Percentiles rank a stretch among this genome's conserved stretches.
Conservation (phyloP, 2,888 invertebrate genomes). For the Polietes domitor region DNA sequence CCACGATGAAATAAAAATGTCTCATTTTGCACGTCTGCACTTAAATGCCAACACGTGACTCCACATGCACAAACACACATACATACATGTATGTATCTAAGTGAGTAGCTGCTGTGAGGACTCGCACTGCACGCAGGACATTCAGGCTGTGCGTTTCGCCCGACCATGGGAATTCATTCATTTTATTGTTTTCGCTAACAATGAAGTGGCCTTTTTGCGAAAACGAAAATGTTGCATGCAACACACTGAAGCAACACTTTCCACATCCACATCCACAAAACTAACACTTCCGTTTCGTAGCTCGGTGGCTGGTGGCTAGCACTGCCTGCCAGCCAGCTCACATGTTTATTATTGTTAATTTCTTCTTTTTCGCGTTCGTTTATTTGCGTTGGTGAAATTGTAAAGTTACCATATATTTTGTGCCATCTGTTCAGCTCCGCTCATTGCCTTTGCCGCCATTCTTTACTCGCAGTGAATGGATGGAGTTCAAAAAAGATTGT, state of each 20-base stretch:
- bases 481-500: not conserved
- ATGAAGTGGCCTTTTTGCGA: slow-evolving; percentile 46
- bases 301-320: slow-evolving; percentile 38
- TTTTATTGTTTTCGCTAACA: slow-evolving; percentile 57
- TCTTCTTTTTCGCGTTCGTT: slow-evolving; percentile 23
- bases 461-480: not conserved
- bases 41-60: slow-evolving; percentile 80
- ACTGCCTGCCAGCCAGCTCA: slow-evolving; percentile 21
- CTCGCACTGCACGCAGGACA: not conserved
- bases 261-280: slow-evolving; percentile 48
- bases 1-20: slow-evolving; percentile 64
- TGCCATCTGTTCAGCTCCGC: not conserved
- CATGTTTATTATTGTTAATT: slow-evolving; percentile 57
- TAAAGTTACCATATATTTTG: slow-evolving; percentile 37
- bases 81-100: no score
- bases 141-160: slow-evolving; percentile 21
- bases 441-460: not conserved
- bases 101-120: no score
- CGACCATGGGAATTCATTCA: slow-evolving; percentile 48
- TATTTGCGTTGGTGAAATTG: slow-evolving; percentile 34
- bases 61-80: slow-evolving; percentile 65
- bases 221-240: slow-evolving; percentile 63
- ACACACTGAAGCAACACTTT: not conserved
- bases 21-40: slow-evolving; percentile 78
- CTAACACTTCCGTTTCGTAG: slow-evolving; percentile 55